A percentile compares a stretch with the other conserved stretches of the same genome.
Conservation (phyloP, 2,888 invertebrate genomes). For the Dendrolimus pini region DNA sequence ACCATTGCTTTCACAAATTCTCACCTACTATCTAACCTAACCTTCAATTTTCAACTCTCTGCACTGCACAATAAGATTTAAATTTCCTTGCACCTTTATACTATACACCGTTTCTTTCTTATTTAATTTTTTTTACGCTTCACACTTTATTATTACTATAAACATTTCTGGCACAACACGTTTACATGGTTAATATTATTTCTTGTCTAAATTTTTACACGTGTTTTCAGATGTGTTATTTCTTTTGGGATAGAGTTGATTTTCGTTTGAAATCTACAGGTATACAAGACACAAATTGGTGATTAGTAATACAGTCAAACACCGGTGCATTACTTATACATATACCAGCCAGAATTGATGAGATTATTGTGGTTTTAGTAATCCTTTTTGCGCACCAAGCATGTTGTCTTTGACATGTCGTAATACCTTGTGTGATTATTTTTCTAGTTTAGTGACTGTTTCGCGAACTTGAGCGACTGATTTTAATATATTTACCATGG, state of each 20-base stretch:
- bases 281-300: slow-evolving; percentile 29
- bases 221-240: slow-evolving; percentile 13
- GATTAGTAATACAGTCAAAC: slow-evolving; percentile 31
- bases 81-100: slow-evolving; percentile 58
- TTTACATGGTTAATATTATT: slow-evolving; percentile 36
- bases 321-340: slow-evolving; percentile 75
- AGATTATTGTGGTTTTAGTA: slow-evolving; percentile 17
- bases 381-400: slow-evolving; percentile 53
- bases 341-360: slow-evolving; percentile 67
- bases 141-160: slow-evolving; percentile 44
- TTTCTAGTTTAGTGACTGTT: not conserved
- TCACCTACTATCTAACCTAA: slow-evolving; percentile 24
- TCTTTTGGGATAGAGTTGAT: not conserved
- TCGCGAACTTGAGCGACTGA: not conserved
- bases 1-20: slow-evolving; percentile 41
- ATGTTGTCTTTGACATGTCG: slow-evolving; percentile 27
- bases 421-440: slow-evolving; percentile 37
- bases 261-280: slow-evolving; percentile 21
- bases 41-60: slow-evolving; percentile 59
- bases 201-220: slow-evolving; percentile 36
- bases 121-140: slow-evolving; percentile 48
- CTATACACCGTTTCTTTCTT: slow-evolving; percentile 52
- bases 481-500: too few relatives aligned
- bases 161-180: slow-evolving; percentile 51
- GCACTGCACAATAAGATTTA: slow-evolving; percentile 70